These are phyloP conservation scores for Parnassius smintheus DNA, from an alignment of 2,888 invertebrate species.

Conservation along the genomic window DNA sequence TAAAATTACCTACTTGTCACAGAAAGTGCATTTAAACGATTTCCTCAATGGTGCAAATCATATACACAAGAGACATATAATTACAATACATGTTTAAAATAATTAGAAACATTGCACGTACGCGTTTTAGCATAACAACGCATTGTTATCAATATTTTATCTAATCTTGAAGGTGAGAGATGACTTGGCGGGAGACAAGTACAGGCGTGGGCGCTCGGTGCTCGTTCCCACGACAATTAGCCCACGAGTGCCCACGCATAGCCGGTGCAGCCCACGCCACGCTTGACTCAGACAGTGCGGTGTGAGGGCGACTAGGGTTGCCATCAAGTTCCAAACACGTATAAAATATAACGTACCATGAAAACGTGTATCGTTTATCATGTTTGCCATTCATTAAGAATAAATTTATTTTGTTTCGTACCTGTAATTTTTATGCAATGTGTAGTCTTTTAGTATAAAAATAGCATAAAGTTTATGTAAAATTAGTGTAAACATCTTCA, in stretches of 20 bases:
- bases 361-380: constrained; percentile 5
- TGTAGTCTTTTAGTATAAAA: not conserved
- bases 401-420: not conserved
- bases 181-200: constrained; percentile 18
- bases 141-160: constrained; percentile 23
- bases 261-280: constrained; percentile 37
- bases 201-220: constrained; percentile 35
- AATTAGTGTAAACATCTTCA: too few relatives aligned
- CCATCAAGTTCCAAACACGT: constrained; percentile 25
- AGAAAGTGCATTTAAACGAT: too few relatives aligned
- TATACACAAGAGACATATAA: too few relatives aligned
- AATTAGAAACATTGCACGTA: too few relatives aligned
- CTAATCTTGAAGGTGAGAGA: constrained; percentile 24
- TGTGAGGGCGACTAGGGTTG: constrained; percentile 44
- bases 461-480: too few relatives aligned
- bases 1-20: too few relatives aligned
- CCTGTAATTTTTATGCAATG: not conserved
- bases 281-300: constrained; percentile 40
- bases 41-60: too few relatives aligned
- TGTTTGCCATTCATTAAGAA: constrained; percentile 8
- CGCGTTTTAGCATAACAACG: not conserved
- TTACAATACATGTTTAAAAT: too few relatives aligned
- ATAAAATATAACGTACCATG: constrained; percentile 1
- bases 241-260: constrained; percentile 50
- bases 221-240: constrained; percentile 76